Evolutionary conservation across 2,113 vertebrate species (phyloP).

Genomic region (Naja naja): DNA sequence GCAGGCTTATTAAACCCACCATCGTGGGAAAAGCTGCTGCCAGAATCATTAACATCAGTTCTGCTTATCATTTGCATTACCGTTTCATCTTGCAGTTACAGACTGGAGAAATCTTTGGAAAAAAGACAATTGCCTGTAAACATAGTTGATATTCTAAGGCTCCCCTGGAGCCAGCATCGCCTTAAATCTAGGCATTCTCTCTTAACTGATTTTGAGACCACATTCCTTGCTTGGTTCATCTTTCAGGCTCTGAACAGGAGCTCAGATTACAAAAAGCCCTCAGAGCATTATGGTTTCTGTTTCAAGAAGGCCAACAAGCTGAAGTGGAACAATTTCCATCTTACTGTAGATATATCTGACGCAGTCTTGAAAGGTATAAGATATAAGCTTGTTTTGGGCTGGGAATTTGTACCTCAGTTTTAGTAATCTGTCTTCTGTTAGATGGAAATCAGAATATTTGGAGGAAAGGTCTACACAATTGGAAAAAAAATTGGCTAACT

Average conservation of each 20-base stretch:
- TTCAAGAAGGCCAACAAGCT: background rate
- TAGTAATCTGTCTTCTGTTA: background rate
- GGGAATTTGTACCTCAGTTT: background rate
- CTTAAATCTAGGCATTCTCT: background rate
- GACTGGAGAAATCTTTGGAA: background rate
- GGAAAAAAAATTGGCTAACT: constrained; percentile 8
- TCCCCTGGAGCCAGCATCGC: background rate
- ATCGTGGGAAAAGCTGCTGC: background rate
- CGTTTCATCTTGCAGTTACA: background rate
- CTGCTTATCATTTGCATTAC: background rate
- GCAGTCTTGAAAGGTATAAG: background rate
- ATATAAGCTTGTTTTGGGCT: constrained; percentile 8
- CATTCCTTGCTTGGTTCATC: background rate
- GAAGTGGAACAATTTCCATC: background rate
- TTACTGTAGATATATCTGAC: background rate
- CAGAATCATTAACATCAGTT: background rate
- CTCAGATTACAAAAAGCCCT: background rate
- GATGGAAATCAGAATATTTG: constrained; percentile 14
- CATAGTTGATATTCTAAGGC: background rate
- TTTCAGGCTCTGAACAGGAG: background rate
- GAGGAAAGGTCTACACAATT: constrained; percentile 1
- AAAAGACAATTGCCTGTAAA: background rate
- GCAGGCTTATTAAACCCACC: background rate
- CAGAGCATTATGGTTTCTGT: background rate
- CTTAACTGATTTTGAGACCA: background rate